Evolutionary conservation across 2,888 invertebrate species (phyloP).

Genomic region (Papilio protenor): DNA sequence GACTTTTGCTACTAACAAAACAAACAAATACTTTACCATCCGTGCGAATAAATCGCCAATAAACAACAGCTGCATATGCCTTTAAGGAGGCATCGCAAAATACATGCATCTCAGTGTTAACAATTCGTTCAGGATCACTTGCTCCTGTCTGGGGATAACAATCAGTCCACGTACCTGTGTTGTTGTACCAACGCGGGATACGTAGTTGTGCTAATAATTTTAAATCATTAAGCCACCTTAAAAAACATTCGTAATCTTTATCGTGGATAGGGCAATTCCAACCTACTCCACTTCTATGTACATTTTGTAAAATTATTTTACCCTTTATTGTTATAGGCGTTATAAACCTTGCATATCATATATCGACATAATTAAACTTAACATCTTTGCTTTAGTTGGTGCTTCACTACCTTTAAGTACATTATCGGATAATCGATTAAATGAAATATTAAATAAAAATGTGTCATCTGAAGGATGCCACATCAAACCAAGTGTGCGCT

Average conservation of each 20-base stretch:
- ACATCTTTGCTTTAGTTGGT: constrained; percentile 45
- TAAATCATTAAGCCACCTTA: too few relatives aligned
- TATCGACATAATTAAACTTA: constrained; percentile 44
- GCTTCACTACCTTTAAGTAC: constrained; percentile 39
- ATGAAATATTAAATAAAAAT: constrained; percentile 44
- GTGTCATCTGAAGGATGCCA: constrained; percentile 45
- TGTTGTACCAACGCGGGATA: constrained; percentile 43
- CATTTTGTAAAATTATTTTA: constrained; percentile 46
- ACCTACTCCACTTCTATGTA: constrained; percentile 46
- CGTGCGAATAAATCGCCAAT: constrained; percentile 46
- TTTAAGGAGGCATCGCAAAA: constrained; percentile 53
- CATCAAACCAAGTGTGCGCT: constrained; percentile 47
- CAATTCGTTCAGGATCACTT: background rate
- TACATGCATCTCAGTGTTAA: constrained; percentile 46
- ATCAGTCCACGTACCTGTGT: constrained; percentile 32
- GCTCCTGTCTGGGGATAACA: constrained; percentile 25
- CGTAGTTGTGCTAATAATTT: background rate
- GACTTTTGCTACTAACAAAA: constrained; percentile 46
- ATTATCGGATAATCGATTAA: constrained; percentile 33
- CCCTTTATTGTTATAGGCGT: constrained; percentile 45
- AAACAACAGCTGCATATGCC: constrained; percentile 51
- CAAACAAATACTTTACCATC: constrained; percentile 44
- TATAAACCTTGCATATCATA: constrained; percentile 44
- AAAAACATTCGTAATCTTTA: constrained; percentile 28
- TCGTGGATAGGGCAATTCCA: constrained; percentile 45